Conservation (phyloP, 2,888 invertebrate genomes). For the Dastarcus helophoroides region DNA sequence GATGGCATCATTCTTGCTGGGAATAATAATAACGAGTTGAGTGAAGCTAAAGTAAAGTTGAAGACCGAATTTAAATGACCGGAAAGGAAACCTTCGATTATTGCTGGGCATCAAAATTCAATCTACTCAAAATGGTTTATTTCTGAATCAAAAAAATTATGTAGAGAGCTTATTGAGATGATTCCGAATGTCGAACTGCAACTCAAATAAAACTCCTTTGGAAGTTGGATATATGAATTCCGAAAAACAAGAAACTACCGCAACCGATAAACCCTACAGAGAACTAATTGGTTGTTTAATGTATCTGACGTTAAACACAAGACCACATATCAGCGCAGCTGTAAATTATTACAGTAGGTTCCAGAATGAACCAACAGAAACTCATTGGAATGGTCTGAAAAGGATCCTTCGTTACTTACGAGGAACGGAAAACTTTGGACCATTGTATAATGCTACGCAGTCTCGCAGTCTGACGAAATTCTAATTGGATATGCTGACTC, state of each 20-base stretch:
- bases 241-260: neutral
- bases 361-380: slow-evolving; percentile 10
- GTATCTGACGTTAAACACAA: slow-evolving; percentile 12
- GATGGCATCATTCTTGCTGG: slow-evolving; percentile 21
- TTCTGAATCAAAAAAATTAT: slow-evolving; percentile 19
- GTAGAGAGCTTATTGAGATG: slow-evolving; percentile 17
- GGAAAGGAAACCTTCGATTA: slow-evolving; percentile 18
- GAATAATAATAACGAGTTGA: slow-evolving; percentile 12
- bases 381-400: slow-evolving; percentile 13
- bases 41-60: slow-evolving; percentile 15
- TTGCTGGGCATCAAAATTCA: slow-evolving; percentile 20
- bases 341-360: slow-evolving; percentile 13
- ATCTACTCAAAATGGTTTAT: slow-evolving; percentile 13
- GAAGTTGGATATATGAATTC: neutral
- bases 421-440: slow-evolving; percentile 10
- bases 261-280: slow-evolving; percentile 8
- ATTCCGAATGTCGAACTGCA: slow-evolving; percentile 21
- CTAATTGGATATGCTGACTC: too few species aligned
- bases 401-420: slow-evolving; percentile 14
- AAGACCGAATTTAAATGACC: slow-evolving; percentile 19
- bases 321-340: slow-evolving; percentile 11
- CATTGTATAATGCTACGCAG: slow-evolving; percentile 12
- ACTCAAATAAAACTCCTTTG: slow-evolving; percentile 7
- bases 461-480: slow-evolving; percentile 20
- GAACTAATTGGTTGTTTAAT: slow-evolving; percentile 14